A percentile compares a stretch with the other conserved stretches of the same genome.
Conservation (phyloP, 2,113 vertebrate genomes). For the Serinus canaria region DNA sequence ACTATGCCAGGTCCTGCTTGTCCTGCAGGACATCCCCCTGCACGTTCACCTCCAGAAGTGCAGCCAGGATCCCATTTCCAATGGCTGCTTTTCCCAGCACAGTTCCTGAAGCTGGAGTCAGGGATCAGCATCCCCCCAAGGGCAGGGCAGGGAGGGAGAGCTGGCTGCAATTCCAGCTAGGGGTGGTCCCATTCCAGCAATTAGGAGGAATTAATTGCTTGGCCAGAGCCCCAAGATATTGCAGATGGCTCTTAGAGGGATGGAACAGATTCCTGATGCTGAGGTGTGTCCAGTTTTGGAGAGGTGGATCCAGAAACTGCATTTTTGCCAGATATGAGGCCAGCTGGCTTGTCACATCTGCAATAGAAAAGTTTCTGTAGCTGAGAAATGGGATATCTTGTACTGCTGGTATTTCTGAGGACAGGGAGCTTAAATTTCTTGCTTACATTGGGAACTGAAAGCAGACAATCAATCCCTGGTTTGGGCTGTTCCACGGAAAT, state of each 20-base stretch:
- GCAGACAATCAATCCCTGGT: not conserved
- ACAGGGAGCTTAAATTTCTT: not conserved
- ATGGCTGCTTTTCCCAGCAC: not conserved
- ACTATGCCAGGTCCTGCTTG: not conserved
- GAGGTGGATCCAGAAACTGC: not conserved
- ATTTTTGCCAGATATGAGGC: not conserved
- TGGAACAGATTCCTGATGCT: not conserved
- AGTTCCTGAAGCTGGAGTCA: not conserved
- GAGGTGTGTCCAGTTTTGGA: not conserved
- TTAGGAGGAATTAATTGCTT: not conserved
- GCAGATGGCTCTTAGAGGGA: not conserved
- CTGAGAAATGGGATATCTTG: not conserved
- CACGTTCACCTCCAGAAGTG: rapidly evolving
- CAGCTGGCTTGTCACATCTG: not conserved
- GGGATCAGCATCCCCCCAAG: not conserved
- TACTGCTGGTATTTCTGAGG: not conserved
- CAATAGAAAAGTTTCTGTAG: not conserved
- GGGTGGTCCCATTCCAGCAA: not conserved
- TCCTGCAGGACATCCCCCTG: not conserved
- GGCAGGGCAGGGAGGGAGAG: not conserved
- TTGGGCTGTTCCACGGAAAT: not conserved
- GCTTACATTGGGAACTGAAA: not conserved
- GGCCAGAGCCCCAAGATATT: not conserved
- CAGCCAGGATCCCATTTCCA: not conserved
- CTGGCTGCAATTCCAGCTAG: not conserved